Conservation (phyloP, 2,113 vertebrate species). For the Hydrochoerus hydrochaeris region DNA sequence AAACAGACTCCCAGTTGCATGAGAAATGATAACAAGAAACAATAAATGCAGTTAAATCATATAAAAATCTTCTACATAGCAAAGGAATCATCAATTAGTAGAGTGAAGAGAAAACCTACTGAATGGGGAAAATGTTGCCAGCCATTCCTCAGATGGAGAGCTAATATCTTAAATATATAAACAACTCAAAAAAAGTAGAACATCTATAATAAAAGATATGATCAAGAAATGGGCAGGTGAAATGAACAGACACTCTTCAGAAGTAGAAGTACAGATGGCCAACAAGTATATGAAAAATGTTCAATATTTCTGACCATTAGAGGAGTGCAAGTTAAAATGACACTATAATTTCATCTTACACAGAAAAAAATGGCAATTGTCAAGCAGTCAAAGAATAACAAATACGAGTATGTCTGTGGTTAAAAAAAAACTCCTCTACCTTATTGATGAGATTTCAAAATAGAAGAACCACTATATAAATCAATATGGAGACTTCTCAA, state of each 20-base stretch:
- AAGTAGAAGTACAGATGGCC: not conserved
- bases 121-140: not conserved
- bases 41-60: not conserved
- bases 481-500: too few relatives aligned
- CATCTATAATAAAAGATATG: not conserved
- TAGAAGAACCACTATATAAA: not conserved
- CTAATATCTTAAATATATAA: not conserved
- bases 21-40: not conserved
- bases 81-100: not conserved
- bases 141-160: not conserved
- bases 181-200: not conserved
- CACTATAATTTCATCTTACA: not conserved
- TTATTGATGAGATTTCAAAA: not conserved
- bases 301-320: not conserved
- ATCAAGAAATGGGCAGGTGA: not conserved
- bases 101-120: not conserved
- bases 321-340: not conserved
- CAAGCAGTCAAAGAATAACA: not conserved
- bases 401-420: not conserved
- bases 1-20: not conserved
- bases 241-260: not conserved
- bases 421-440: not conserved
- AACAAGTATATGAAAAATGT: not conserved
- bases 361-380: not conserved
- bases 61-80: not conserved